phyloP scores from a whole-genome alignment of 2,797 vertebrate genomes.

The Otolemur crassicaudatus region DNA sequence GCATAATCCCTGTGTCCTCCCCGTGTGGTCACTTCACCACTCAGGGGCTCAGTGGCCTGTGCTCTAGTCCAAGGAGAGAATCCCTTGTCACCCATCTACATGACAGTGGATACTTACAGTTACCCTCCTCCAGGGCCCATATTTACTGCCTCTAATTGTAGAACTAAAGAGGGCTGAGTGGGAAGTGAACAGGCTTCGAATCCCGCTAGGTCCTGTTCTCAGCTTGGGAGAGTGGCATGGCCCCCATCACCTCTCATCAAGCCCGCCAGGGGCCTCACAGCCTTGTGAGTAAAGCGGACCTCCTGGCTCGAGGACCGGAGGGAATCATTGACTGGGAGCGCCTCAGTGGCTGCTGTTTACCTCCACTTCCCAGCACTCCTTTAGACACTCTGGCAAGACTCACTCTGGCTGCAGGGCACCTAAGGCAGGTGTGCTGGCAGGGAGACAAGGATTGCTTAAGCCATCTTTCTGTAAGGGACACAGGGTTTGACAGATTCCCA shows the following conservation, averaged over 20 bases:
- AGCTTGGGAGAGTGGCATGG: neutral
- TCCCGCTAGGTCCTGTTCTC: neutral
- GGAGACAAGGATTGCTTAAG: neutral
- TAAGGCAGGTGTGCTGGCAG: neutral
- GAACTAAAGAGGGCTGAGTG: neutral
- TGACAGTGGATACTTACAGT: neutral
- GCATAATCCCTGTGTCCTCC: neutral
- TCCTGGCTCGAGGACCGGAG: rapidly evolving
- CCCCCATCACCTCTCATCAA: no score
- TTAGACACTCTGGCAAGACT: neutral
- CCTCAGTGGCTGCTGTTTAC: neutral
- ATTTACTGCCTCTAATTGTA: neutral
- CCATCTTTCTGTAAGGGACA: neutral
- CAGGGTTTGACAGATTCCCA: neutral
- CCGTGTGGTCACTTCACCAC: neutral
- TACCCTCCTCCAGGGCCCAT: neutral
- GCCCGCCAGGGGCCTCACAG: rapidly evolving
- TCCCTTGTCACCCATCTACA: neutral
- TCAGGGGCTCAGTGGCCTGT: neutral
- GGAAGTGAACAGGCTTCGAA: neutral
- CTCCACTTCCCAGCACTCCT: neutral
- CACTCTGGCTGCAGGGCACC: neutral
- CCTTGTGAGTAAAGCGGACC: rapidly evolving
- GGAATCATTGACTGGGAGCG: neutral
- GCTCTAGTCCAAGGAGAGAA: neutral